Percentiles rank a stretch among this genome's conserved stretches.
phyloP scores from a whole-genome alignment of 2,797 vertebrate species.

The Eulemur mongoz region DNA sequence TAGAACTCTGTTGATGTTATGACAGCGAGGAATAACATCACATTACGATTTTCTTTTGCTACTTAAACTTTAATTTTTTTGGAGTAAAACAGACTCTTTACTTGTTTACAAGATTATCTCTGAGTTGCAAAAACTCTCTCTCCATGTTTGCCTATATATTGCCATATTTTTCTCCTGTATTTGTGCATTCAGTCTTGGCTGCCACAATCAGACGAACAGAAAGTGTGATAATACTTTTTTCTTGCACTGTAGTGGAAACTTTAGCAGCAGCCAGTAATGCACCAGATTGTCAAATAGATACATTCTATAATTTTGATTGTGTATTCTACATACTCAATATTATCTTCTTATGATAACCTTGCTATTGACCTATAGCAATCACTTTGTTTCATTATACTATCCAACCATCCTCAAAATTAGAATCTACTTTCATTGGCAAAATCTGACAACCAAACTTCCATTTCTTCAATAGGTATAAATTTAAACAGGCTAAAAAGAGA shows the following conservation, averaged over 20 bases:
- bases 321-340: not conserved
- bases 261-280: not conserved
- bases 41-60: not conserved
- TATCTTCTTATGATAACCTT: not conserved
- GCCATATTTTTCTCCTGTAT: not conserved
- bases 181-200: not conserved
- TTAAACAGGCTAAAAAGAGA: constrained; percentile 46
- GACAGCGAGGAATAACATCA: not conserved
- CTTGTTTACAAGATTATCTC: not conserved
- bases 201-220: not conserved
- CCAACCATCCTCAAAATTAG: not conserved
- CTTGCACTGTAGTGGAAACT: not conserved
- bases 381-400: not conserved
- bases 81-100: not conserved
- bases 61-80: not conserved
- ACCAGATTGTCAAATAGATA: not conserved
- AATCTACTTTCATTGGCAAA: constrained; percentile 24
- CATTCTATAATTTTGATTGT: not conserved
- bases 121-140: not conserved
- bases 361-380: not conserved
- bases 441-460: not conserved
- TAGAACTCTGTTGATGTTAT: not conserved
- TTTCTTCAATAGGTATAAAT: constrained; percentile 24
- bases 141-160: not conserved
- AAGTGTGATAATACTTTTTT: not conserved